A percentile compares a stretch with the other conserved stretches of the same genome.
phyloP scores from a whole-genome alignment of 2,888 invertebrate species.

The Tethea ocularis region DNA sequence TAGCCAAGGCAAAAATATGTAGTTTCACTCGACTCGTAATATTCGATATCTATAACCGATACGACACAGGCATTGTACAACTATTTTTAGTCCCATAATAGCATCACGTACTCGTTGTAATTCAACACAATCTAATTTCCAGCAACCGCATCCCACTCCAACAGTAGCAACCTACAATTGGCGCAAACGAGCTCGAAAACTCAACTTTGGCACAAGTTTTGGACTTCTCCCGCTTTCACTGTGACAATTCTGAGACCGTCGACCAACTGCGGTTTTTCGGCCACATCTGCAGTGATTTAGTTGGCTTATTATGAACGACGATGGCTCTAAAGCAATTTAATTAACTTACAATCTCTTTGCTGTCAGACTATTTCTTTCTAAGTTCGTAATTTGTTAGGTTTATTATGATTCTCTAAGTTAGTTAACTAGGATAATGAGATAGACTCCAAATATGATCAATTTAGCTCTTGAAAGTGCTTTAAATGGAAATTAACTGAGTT shows the following conservation, averaged over 20 bases:
- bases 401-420: not conserved
- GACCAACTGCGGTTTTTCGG: constrained; percentile 43
- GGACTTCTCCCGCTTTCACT: constrained; percentile 36
- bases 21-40: not conserved
- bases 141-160: constrained; percentile 38
- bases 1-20: not conserved
- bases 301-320: constrained; percentile 28
- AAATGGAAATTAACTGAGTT: no score
- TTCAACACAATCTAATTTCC: constrained; percentile 50
- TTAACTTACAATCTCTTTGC: not conserved
- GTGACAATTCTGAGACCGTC: constrained; percentile 49
- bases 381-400: not conserved
- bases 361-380: not conserved
- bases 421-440: no score
- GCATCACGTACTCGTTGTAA: constrained; percentile 26
- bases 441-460: no score
- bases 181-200: constrained; percentile 54
- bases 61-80: not conserved
- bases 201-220: constrained; percentile 49
- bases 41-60: constrained; percentile 5
- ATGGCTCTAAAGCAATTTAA: constrained; percentile 15
- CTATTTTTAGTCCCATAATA: constrained; percentile 9
- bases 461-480: no score
- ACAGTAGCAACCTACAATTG: constrained; percentile 57
- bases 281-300: constrained; percentile 34